Evolutionary conservation across 2,797 vertebrate species (phyloP), one percentile per base, ranked within the genome.

Genomic region (Discoglossus pictus): DNA sequence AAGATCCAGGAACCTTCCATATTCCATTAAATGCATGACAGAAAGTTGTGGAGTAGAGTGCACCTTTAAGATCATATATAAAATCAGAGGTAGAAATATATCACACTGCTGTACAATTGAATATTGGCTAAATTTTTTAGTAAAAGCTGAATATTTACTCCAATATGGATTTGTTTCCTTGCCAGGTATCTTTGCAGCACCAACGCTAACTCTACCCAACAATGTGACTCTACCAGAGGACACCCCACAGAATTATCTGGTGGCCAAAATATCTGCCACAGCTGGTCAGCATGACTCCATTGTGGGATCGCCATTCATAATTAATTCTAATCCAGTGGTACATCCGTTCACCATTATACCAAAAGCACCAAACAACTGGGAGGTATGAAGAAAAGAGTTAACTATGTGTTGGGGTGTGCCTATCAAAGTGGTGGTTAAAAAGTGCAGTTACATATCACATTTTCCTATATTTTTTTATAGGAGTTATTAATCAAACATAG

Each of bases 291-390:
- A 34, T 0, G 9, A 50, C 46, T 68, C 27, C 31, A 72, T 84
- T 42, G 12, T 68, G 10, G 78, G 77, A 20, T 66, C 61, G 12
- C 72, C 68, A 31, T 46, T 76, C 6, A 68, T 79, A 20, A 54
- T 77, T 12, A 82, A 78, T 17, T 59, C 68, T 0, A 67, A 74
- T 44, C 81, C 79, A 7, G 46, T 63, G 8, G 44, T 59, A 10
- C 74, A 78, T 23, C 78, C 73, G 0, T 82, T 82, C 54, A 36
- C 56, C 15, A 59, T 82, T 13, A 63, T 68, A 54, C 50, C 1
- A 0, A 76, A 65, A 72, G 46, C 16, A 2, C 6, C 39, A n/a
- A 34, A 70, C 40, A 50, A 47, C 12, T 79, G 79, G 79, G 72
- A 78, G 20, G 78, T 80, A 74, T 60, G 75, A 27, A n/a, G 16